These are phyloP conservation scores for Psilopsiagon aymara DNA, from an alignment of 2,113 vertebrate genomes.

Conservation along the genomic window DNA sequence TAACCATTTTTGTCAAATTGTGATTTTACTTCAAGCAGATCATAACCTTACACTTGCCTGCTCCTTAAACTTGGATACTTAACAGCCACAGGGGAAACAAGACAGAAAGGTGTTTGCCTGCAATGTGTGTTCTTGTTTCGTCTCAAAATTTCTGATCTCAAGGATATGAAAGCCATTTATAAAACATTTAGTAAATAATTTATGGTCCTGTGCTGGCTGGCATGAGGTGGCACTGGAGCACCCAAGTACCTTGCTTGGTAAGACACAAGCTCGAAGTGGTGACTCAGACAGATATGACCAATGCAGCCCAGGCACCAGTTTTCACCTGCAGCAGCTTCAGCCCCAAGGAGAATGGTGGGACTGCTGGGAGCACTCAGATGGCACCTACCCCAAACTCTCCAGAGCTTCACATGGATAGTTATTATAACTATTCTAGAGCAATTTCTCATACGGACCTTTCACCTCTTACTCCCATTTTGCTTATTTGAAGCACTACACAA, in stretches of 20 bases:
- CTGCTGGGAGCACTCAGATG: neutral
- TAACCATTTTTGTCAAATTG: neutral
- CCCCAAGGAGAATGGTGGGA: neutral
- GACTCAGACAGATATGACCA: accelerated
- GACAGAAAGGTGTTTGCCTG: neutral
- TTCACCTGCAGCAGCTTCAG: accelerated
- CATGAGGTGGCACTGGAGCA: neutral
- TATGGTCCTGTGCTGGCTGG: neutral
- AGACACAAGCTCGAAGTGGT: neutral
- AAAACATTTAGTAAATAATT: neutral
- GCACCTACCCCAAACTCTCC: neutral
- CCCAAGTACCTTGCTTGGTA: neutral
- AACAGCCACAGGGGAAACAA: neutral
- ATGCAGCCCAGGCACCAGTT: neutral
- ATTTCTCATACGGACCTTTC: neutral
- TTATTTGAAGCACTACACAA: neutral
- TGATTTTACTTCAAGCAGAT: neutral
- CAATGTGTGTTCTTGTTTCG: accelerated
- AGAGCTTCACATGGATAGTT: neutral
- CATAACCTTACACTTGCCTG: neutral
- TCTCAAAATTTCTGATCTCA: neutral
- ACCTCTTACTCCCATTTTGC: neutral
- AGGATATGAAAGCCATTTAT: neutral
- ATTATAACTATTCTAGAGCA: neutral
- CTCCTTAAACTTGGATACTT: neutral